Evolutionary conservation across 2,113 vertebrate genomes (phyloP).

Genomic region (Potamarius usumacintae): DNA sequence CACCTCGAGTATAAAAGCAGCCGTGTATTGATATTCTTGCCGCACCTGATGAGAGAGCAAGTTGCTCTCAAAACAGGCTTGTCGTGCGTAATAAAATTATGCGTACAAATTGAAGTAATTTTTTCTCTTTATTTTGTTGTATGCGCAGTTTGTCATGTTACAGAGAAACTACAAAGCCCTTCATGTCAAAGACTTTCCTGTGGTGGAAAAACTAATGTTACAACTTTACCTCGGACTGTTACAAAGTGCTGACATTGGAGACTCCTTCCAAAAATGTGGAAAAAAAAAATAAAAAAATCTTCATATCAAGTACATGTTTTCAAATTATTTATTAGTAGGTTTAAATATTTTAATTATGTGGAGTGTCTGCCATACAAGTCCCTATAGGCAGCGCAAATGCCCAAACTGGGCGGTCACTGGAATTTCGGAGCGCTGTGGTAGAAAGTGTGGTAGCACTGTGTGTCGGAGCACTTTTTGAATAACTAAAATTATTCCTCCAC

Average conservation of each 20-base stretch:
- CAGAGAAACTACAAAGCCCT: neutral
- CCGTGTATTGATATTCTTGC: no score
- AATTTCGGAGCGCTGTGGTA: neutral
- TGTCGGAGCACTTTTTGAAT: no score
- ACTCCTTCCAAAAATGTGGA: neutral
- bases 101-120: no score
- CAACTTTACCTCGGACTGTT: no score
- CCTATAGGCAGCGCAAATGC: neutral
- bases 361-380: neutral
- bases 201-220: neutral
- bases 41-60: no score
- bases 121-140: no score
- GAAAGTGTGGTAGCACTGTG: no score
- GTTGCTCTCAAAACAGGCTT: no score
- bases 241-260: neutral
- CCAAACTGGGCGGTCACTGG: neutral
- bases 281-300: no score
- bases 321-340: neutral
- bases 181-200: neutral
- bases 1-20: no score
- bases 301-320: neutral
- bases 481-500: neutral
- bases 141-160: neutral
- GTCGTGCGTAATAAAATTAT: no score
- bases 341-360: neutral